These are phyloP conservation scores for Pilophorus perplexus DNA, from an alignment of 2,888 invertebrate species.

Conservation along the genomic window DNA sequence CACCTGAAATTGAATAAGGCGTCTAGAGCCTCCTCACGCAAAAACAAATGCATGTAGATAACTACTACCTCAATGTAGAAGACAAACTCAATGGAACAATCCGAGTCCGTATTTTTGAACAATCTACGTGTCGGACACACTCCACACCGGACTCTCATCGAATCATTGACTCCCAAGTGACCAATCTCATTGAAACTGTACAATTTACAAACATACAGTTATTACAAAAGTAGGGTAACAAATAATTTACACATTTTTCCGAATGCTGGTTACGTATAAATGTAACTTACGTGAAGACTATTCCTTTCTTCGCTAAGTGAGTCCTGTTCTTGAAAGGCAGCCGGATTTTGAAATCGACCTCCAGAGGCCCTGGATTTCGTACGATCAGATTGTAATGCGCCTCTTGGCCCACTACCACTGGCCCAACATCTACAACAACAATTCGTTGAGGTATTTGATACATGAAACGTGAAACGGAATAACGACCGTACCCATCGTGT, in stretches of 20 bases:
- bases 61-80: constrained; percentile 35
- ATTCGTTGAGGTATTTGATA: background rate
- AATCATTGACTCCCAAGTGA: background rate
- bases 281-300: constrained; percentile 23
- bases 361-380: constrained; percentile 5
- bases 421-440: constrained; percentile 9
- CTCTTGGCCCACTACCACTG: constrained; percentile 6
- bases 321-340: constrained; percentile 5
- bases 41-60: too few relatives aligned
- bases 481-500: constrained; percentile 21
- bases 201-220: too few relatives aligned
- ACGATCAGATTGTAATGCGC: background rate
- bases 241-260: too few relatives aligned
- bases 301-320: constrained; percentile 16
- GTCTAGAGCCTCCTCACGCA: too few relatives aligned
- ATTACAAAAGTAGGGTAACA: too few relatives aligned
- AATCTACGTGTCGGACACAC: constrained; percentile 15
- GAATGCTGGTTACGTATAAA: too few relatives aligned
- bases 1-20: constrained; percentile 6
- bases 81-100: constrained; percentile 22
- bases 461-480: background rate
- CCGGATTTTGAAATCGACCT: constrained; percentile 1
- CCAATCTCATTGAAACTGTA: background rate
- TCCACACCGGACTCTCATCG: background rate
- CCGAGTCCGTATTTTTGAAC: constrained; percentile 17